A percentile compares a stretch with the other conserved stretches of the same genome.
These are phyloP conservation scores for Oceanodroma leucorhoa DNA, from an alignment of 2,797 vertebrate species.

Conservation along the genomic window DNA sequence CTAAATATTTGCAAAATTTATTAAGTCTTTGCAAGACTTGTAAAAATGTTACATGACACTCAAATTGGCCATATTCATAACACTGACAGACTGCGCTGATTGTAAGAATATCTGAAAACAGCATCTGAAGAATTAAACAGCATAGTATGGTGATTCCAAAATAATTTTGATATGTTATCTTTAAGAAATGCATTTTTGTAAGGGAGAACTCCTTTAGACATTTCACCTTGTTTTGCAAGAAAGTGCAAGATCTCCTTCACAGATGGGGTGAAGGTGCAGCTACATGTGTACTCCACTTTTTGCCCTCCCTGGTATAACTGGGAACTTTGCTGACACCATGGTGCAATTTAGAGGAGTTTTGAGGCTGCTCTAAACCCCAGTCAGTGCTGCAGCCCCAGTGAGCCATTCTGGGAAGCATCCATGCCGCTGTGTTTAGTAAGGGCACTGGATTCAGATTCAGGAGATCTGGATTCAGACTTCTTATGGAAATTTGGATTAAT, in stretches of 20 bases:
- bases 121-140: background rate
- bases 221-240: background rate
- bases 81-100: background rate
- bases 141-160: background rate
- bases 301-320: background rate
- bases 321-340: background rate
- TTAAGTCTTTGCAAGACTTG: conserved; percentile 75
- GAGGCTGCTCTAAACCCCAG: background rate
- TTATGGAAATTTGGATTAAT: background rate
- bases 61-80: background rate
- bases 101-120: background rate
- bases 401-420: background rate
- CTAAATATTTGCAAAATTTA: conserved; percentile 82
- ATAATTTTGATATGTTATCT: background rate
- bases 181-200: background rate
- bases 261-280: background rate
- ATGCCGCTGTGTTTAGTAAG: background rate
- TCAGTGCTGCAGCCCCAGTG: background rate
- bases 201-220: background rate
- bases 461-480: background rate
- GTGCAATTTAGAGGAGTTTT: background rate
- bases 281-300: background rate
- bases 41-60: conserved; percentile 44
- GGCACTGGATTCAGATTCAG: background rate
- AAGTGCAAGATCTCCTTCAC: background rate